Evolutionary conservation across 2,888 invertebrate genomes (phyloP), one percentile per base, ranked within the genome.

Genomic region (Antitype chi): DNA sequence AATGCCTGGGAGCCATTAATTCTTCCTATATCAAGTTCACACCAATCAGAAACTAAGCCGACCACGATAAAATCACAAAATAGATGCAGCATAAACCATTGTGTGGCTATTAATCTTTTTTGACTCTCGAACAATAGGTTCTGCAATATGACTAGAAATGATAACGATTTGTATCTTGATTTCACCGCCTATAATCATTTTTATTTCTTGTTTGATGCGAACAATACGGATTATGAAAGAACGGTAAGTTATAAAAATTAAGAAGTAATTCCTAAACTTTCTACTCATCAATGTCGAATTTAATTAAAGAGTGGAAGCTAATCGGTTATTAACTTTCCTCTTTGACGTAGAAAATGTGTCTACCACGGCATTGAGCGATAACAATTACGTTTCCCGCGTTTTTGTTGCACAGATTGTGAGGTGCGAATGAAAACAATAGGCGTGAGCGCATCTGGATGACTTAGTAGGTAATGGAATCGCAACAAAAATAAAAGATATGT

Each of bases 311-410:
- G 88, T 90, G 83, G 87, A 90, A 92, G 91, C 89, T 86, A 91
- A 90, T 91, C 83, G 78, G 88, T 91, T 90, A 92, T 93, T 92
- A 93, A 94, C 94, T 95, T 95, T 95, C 94, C 91, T 93, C 90
- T 89, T 89, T 87, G 89, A 87, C 87, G 90, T 91, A 91, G 92
- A 93, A 92, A 92, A 92, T 92, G 89, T 85, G 74, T 86, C 87
- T 91, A 89, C 87, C 88, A 88, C 87, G 89, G 80, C 89, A 90
- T 90, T 90, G 90, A 90, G 87, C 88, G 88, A 91, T 90, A 91
- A 93, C 90, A 91, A 92, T 91, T 92, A 91, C 79, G 67, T 70
- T 94, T 94, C 94, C 88, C 94, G 92, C 92, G 94, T 92, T 95
- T 94, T 95, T 94, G 81, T 88, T 70, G 38, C 63, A 70, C 63